Conservation (phyloP, 1,140 invertebrate genomes). For the Conus betulinus region DNA sequence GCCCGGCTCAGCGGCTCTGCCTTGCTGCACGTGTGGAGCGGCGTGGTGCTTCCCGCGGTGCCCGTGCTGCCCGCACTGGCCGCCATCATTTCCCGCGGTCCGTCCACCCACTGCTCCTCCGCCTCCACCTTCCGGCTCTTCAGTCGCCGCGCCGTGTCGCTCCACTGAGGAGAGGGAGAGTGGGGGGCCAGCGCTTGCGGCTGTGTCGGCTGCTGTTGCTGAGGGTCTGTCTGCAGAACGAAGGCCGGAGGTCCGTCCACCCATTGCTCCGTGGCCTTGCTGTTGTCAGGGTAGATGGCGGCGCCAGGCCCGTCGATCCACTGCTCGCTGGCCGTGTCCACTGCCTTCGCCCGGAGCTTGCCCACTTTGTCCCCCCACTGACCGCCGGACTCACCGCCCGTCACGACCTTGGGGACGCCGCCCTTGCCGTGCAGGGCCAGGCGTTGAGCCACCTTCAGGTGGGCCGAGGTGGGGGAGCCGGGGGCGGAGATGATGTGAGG, state of each 20-base stretch:
- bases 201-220: constrained; percentile 14
- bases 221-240: constrained; percentile 50
- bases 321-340: constrained; percentile 84
- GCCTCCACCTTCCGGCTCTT: constrained; percentile 80
- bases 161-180: constrained; percentile 5
- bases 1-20: constrained; percentile 23
- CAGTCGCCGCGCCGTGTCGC: constrained; percentile 33
- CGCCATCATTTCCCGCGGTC: constrained; percentile 79
- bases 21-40: constrained; percentile 54
- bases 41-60: constrained; percentile 40
- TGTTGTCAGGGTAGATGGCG: constrained; percentile 62
- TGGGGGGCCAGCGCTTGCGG: constrained; percentile 27
- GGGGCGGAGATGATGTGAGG: constrained; percentile 42
- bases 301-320: constrained; percentile 94
- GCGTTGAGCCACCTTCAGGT: constrained; percentile 41
- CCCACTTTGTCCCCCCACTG: constrained; percentile 44
- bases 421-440: constrained; percentile 21
- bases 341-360: constrained; percentile 40
- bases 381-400: neutral
- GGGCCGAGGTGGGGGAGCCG: constrained; percentile 37
- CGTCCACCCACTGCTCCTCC: constrained; percentile 96
- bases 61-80: constrained; percentile 36
- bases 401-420: neutral
- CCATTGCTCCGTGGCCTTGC: constrained; percentile 66
- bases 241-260: constrained; percentile 73